phyloP scores from a whole-genome alignment of 2,113 vertebrate species.

The Macaca nemestrina region DNA sequence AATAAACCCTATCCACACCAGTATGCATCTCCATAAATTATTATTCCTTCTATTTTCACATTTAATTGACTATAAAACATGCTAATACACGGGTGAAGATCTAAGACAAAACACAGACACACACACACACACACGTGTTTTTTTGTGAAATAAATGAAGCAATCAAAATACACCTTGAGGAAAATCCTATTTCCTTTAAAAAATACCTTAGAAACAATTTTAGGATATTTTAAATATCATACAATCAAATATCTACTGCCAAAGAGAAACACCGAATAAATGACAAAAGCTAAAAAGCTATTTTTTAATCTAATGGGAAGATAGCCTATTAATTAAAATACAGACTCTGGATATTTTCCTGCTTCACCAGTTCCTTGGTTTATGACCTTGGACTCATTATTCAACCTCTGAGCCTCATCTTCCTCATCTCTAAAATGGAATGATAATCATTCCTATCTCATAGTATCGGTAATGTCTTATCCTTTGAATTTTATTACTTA shows the following conservation, averaged over 20 bases:
- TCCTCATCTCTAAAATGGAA: background rate
- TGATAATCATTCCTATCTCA: background rate
- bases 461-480: background rate
- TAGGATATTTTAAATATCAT: background rate
- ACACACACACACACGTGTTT: background rate
- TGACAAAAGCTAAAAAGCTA: background rate
- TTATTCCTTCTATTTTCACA: constrained; percentile 71
- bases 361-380: background rate
- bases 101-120: background rate
- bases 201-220: background rate
- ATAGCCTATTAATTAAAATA: background rate
- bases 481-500: background rate
- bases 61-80: constrained; percentile 74
- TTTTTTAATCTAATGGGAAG: background rate
- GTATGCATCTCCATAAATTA: constrained; percentile 61
- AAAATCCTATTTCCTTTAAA: background rate
- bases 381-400: background rate
- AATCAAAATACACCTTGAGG: background rate
- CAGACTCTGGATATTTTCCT: background rate
- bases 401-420: background rate
- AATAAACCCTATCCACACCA: constrained; percentile 67
- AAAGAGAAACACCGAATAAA: background rate
- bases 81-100: constrained; percentile 30
- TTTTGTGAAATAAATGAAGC: background rate
- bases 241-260: background rate